Evolutionary conservation across 2,113 vertebrate species (phyloP).

Genomic region (Thunnus thynnus): DNA sequence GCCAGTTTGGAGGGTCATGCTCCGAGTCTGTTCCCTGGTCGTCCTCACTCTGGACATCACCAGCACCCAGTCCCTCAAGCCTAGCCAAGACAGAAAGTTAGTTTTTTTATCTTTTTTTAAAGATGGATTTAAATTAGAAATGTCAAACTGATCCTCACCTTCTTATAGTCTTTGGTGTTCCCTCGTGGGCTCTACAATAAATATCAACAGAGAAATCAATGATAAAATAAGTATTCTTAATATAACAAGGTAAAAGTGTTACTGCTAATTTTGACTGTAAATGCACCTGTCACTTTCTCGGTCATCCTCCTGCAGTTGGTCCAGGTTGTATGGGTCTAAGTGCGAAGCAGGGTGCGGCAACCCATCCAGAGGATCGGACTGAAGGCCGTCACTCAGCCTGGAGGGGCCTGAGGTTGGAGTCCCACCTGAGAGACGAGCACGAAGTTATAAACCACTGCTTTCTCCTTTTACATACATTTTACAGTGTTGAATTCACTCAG

Average conservation of each 20-base stretch:
- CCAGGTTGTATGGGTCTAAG: conserved; percentile 88
- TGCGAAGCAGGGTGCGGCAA: conserved; percentile 84
- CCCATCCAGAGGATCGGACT: conserved; percentile 86
- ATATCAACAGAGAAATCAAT: background rate
- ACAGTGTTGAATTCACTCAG: background rate
- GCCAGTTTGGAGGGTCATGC: conserved; percentile 95
- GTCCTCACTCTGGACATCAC: conserved; percentile 95
- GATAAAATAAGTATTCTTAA: background rate
- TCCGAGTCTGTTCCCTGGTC: conserved; percentile 93
- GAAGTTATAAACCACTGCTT: background rate
- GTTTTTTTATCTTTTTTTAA: background rate
- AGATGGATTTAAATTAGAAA: background rate
- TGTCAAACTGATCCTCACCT: conserved; percentile 54
- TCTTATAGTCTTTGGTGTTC: conserved; percentile 79
- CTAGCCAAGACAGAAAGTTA: conserved; percentile 71
- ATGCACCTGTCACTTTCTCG: conserved; percentile 91
- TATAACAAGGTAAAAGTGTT: background rate
- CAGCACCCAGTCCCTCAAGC: conserved; percentile 86
- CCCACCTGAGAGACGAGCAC: conserved; percentile 16
- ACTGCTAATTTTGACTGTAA: background rate
- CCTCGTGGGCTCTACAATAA: conserved; percentile 72
- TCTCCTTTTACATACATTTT: background rate
- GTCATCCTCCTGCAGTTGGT: conserved; percentile 94
- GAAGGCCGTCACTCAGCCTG: conserved; percentile 85
- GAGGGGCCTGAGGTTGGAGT: conserved; percentile 76